These are phyloP conservation scores for Agrypnus murinus DNA, from an alignment of 2,888 invertebrate genomes.

Conservation along the genomic window DNA sequence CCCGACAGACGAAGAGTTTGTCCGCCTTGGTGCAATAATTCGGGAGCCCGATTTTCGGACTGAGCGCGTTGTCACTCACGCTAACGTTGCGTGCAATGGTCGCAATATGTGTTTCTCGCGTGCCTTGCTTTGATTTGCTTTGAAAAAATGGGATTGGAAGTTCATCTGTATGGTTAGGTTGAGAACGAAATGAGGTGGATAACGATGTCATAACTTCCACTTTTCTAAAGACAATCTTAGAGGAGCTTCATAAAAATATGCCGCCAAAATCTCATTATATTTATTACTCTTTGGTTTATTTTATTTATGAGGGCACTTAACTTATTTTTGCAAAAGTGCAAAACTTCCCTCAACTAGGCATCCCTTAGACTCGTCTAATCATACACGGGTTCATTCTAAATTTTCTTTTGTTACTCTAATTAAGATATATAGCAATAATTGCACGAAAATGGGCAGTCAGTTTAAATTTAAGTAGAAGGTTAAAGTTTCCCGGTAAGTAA, in stretches of 20 bases:
- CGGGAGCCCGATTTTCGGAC: conserved; percentile 39
- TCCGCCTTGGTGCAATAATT: conserved; percentile 41
- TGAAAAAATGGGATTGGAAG: conserved; percentile 53
- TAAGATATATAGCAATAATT: conserved; percentile 28
- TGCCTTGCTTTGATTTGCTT: conserved; percentile 52
- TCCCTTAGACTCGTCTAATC: neutral
- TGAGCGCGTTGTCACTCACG: conserved; percentile 50
- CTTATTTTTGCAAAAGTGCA: conserved; percentile 20
- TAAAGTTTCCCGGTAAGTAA: conserved; percentile 55
- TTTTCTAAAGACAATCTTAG: conserved; percentile 48
- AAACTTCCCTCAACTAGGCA: neutral
- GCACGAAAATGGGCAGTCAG: conserved; percentile 38
- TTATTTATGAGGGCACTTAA: conserved; percentile 31
- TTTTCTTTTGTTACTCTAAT: conserved; percentile 12
- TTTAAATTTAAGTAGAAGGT: conserved; percentile 52
- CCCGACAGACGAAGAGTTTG: conserved; percentile 39
- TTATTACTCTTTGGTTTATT: conserved; percentile 40
- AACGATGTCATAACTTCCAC: conserved; percentile 52
- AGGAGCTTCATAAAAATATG: conserved; percentile 43
- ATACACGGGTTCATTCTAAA: conserved; percentile 5
- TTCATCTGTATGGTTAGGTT: conserved; percentile 51
- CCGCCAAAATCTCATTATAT: conserved; percentile 41
- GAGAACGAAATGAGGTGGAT: conserved; percentile 51
- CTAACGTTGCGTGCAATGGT: conserved; percentile 46
- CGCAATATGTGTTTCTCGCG: conserved; percentile 52